These are phyloP conservation scores for Petrolisthes manimaculis DNA, from an alignment of 2,888 invertebrate genomes.

Conservation along the genomic window DNA sequence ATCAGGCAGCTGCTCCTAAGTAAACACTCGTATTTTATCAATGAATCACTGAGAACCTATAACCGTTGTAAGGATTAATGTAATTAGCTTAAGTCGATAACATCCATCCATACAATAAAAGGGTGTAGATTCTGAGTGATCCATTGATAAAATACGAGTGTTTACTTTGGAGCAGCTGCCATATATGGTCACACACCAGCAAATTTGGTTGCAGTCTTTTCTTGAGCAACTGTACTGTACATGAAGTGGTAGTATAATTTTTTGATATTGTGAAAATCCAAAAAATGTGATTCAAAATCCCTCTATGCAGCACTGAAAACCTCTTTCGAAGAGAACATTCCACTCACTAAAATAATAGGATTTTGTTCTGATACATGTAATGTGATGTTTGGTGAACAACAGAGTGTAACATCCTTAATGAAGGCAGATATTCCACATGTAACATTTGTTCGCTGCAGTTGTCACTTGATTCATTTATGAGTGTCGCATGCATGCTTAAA, in stretches of 20 bases:
- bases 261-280: conserved; percentile 24
- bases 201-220: no score
- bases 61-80: no score
- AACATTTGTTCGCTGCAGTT: conserved; percentile 17
- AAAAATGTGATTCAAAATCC: conserved; percentile 34
- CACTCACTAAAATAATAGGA: neutral
- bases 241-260: conserved; percentile 14
- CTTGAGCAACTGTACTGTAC: no score
- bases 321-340: conserved; percentile 32
- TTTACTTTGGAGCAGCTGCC: no score
- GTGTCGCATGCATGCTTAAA: conserved; percentile 27
- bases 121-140: no score
- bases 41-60: no score
- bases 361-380: conserved; percentile 29
- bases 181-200: no score
- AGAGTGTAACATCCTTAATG: conserved; percentile 12
- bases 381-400: conserved; percentile 27
- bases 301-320: conserved; percentile 28
- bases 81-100: no score
- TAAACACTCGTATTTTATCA: no score
- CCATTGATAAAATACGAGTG: no score
- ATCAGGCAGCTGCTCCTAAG: no score
- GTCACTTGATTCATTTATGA: conserved; percentile 2
- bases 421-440: conserved; percentile 20
- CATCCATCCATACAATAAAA: no score